phyloP scores from a whole-genome alignment of 2,797 vertebrate genomes.

The Bucorvus abyssinicus region DNA sequence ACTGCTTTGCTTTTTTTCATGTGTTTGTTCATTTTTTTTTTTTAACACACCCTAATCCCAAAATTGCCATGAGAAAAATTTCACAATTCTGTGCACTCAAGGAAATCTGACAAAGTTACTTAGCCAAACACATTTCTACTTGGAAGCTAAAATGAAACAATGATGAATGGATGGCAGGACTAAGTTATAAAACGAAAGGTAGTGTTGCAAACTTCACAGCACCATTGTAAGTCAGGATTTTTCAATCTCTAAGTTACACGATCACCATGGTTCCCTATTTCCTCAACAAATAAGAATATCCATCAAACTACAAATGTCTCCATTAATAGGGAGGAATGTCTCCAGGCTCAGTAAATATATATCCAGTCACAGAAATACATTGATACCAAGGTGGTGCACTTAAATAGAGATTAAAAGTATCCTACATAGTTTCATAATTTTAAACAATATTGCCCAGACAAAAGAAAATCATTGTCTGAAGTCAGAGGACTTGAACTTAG shows the following conservation, averaged over 20 bases:
- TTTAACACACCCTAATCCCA: neutral
- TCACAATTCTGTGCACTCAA: neutral
- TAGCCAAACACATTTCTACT: neutral
- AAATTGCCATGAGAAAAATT: neutral
- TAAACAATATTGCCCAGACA: neutral
- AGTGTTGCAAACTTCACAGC: neutral
- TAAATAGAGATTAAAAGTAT: neutral
- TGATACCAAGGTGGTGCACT: neutral
- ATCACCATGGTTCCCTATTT: neutral
- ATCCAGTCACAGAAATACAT: neutral
- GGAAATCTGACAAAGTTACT: neutral
- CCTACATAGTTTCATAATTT: neutral
- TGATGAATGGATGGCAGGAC: neutral
- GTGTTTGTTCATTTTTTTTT: neutral
- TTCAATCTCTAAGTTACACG: neutral
- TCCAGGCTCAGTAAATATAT: neutral
- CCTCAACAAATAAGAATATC: neutral
- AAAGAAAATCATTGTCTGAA: neutral
- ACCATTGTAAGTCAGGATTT: neutral
- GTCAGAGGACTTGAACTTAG: neutral
- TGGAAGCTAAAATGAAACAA: conserved; percentile 3
- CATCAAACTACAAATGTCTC: neutral
- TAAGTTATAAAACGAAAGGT: neutral
- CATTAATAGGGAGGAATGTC: neutral
- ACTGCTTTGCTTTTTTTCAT: neutral